Evolutionary conservation across 2,797 vertebrate species (phyloP).

Genomic region (Paedocypris micromegethes): DNA sequence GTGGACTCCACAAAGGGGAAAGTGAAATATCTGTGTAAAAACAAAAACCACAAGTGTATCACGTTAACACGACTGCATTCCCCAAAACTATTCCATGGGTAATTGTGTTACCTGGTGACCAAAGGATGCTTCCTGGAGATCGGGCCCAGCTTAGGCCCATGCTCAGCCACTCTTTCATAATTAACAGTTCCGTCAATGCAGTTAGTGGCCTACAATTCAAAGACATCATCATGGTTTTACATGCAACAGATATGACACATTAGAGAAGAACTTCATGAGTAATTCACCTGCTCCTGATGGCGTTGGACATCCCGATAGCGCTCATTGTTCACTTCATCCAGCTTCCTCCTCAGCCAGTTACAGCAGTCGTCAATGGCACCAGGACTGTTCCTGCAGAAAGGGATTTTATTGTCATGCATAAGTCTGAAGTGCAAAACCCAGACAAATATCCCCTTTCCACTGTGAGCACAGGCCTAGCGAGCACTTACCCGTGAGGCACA

Average conservation of each 20-base stretch:
- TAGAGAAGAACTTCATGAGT: background rate
- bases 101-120: conserved; percentile 79
- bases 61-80: no score
- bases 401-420: background rate
- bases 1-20: conserved; percentile 78
- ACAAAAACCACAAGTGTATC: background rate
- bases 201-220: conserved; percentile 72
- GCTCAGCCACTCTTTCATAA: conserved; percentile 83
- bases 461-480: background rate
- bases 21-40: conserved; percentile 81
- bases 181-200: conserved; percentile 82
- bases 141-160: conserved; percentile 87
- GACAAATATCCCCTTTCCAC: background rate
- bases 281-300: conserved; percentile 86
- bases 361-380: conserved; percentile 81
- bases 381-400: conserved; percentile 35
- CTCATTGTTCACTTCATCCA: conserved; percentile 83
- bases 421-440: background rate
- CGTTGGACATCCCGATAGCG: conserved; percentile 68
- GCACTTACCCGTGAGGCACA: conserved; percentile 44
- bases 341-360: conserved; percentile 73
- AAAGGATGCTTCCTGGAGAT: conserved; percentile 81
- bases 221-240: background rate
- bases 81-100: no score
- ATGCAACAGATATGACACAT: background rate